Conservation (phyloP, 2,797 vertebrate species). For the Karalla daura region DNA sequence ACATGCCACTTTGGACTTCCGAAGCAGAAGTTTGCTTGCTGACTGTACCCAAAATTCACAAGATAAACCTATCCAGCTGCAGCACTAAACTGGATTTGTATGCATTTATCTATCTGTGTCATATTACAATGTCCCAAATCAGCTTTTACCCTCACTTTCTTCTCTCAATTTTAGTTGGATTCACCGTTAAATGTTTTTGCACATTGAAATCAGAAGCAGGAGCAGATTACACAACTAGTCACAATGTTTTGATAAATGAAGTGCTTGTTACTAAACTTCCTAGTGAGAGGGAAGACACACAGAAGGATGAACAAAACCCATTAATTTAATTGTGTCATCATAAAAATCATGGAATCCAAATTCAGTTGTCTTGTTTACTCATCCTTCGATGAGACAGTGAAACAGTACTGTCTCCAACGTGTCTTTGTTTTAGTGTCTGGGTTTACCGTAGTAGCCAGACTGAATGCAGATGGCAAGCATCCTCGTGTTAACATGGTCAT, state of each 20-base stretch:
- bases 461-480: conserved; percentile 15
- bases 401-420: conserved; percentile 7
- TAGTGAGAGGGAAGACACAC: background rate
- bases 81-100: background rate
- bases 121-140: background rate
- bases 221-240: background rate
- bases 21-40: background rate
- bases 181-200: conserved; percentile 37
- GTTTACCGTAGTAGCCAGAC: conserved; percentile 13
- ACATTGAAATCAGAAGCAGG: conserved; percentile 3
- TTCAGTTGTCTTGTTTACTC: conserved; percentile 12
- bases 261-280: conserved; percentile 7
- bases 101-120: background rate
- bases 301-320: conserved; percentile 27
- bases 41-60: background rate
- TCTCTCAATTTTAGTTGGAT: conserved; percentile 11
- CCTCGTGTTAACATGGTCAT: conserved; percentile 49
- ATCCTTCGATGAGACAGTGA: background rate
- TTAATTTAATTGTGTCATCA: background rate
- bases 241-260: background rate
- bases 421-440: conserved; percentile 23
- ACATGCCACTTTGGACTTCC: background rate
- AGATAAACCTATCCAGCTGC: background rate
- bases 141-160: background rate
- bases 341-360: conserved; percentile 27